Evolutionary conservation across 2,797 vertebrate species (phyloP).

Genomic region (Melanotaenia trifasciata): DNA sequence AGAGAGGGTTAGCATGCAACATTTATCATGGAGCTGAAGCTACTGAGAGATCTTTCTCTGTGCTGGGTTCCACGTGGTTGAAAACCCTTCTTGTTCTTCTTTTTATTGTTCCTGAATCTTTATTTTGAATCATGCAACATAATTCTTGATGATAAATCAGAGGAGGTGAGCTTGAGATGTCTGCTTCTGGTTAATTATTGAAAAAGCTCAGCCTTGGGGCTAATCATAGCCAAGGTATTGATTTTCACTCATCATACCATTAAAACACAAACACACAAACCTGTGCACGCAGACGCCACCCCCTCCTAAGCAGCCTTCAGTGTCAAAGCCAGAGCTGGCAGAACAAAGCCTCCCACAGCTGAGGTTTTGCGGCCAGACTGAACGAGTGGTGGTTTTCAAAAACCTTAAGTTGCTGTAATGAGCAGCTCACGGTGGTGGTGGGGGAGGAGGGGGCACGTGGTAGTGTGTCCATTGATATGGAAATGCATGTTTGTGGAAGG

Average conservation of each 20-base stretch:
- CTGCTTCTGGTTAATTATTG: conserved; percentile 49
- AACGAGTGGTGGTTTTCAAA: conserved; percentile 72
- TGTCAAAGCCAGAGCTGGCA: conserved; percentile 60
- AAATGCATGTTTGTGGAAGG: conserved; percentile 72
- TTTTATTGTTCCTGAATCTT: conserved; percentile 21
- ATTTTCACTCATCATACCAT: conserved; percentile 62
- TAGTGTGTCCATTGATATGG: conserved; percentile 78
- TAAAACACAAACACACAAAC: conserved; percentile 54
- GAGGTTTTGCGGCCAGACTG: conserved; percentile 53
- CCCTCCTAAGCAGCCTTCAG: conserved; percentile 48
- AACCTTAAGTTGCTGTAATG: conserved; percentile 74
- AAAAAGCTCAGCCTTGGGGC: conserved; percentile 41
- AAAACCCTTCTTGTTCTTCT: conserved; percentile 38
- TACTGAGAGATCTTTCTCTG: conserved; percentile 22
- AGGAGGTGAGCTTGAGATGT: conserved; percentile 36
- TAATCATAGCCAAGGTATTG: conserved; percentile 64
- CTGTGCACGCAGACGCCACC: conserved; percentile 43
- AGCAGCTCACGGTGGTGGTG: conserved; percentile 44
- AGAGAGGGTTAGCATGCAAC: conserved; percentile 35
- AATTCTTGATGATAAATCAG: conserved; percentile 32
- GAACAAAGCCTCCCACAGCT: conserved; percentile 77
- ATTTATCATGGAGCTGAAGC: conserved; percentile 38
- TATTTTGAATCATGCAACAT: conserved; percentile 7
- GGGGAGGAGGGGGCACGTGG: conserved; percentile 67
- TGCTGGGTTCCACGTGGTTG: conserved; percentile 11